Evolutionary conservation across 2,888 invertebrate species (phyloP).

Genomic region (Apodemia hepburni): DNA sequence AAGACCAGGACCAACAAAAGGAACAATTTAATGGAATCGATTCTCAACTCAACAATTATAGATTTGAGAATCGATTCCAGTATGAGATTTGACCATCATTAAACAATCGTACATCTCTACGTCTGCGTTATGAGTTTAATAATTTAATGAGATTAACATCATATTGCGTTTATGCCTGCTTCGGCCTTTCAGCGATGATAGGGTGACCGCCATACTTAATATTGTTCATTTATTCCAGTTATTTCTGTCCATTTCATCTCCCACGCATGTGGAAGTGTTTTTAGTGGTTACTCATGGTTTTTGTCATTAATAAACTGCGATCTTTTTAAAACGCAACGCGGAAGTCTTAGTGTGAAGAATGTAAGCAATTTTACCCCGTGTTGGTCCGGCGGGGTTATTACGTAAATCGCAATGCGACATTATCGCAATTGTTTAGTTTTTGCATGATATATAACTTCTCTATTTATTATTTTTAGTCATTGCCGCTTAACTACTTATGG

Average conservation of each 20-base stretch:
- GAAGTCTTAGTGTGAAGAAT: too few species aligned
- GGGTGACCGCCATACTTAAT: background rate
- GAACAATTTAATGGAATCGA: too few species aligned
- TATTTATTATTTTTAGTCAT: too few species aligned
- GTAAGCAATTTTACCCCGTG: too few species aligned
- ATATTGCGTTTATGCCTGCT: background rate
- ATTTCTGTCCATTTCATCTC: background rate
- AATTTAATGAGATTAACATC: background rate
- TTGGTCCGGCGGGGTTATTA: too few species aligned
- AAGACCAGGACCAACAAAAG: too few species aligned
- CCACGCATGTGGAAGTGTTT: background rate
- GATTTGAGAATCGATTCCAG: background rate
- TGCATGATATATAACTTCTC: too few species aligned
- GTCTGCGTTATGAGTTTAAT: background rate
- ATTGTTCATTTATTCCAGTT: slow-evolving; percentile 1
- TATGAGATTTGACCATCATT: background rate
- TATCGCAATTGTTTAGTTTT: too few species aligned
- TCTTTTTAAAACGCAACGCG: background rate
- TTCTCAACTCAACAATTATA: background rate
- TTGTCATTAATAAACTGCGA: background rate
- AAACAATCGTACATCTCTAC: background rate
- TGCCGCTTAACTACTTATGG: too few species aligned
- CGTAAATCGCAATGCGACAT: too few species aligned
- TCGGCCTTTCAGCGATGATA: slow-evolving; percentile 6
- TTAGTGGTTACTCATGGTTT: slow-evolving; percentile 2